Evolutionary conservation across 2,113 vertebrate species (phyloP).

Genomic region (Isichthys henryi): DNA sequence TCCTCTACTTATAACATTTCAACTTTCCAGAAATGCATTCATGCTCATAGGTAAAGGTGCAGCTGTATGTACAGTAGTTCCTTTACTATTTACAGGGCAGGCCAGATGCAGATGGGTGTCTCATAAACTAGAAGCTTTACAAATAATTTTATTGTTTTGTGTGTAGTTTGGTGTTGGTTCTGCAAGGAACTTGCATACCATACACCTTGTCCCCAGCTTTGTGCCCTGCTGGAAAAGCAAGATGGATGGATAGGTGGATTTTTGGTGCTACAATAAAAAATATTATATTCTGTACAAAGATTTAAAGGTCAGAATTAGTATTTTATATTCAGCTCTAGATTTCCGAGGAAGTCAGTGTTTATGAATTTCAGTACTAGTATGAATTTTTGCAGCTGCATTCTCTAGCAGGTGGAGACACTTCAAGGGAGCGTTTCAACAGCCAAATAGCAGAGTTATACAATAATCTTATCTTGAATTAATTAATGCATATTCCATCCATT

Average conservation of each 20-base stretch:
- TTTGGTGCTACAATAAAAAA: background rate
- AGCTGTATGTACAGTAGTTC: background rate
- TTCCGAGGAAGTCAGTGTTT: background rate
- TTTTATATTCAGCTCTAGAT: background rate
- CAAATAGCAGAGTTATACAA: conserved; percentile 3
- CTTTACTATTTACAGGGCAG: background rate
- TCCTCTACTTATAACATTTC: background rate
- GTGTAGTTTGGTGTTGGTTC: background rate
- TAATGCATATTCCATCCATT: background rate
- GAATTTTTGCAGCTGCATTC: background rate
- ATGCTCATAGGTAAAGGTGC: background rate
- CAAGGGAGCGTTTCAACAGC: background rate
- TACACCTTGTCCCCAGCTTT: background rate
- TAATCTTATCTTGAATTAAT: conserved; percentile 5
- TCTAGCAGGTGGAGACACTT: conserved; percentile 5
- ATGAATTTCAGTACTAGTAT: conserved; percentile 6
- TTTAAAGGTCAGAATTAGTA: background rate
- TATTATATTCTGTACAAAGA: background rate
- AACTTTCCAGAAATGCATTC: background rate
- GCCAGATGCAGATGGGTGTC: background rate
- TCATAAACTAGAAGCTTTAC: background rate
- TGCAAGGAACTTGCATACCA: background rate
- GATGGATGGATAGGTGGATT: background rate
- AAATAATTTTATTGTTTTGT: background rate
- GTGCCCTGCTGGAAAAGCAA: background rate